A percentile compares a stretch with the other conserved stretches of the same genome.
These are phyloP conservation scores for Perizoma flavofasciatum DNA, from an alignment of 2,888 invertebrate genomes.

Conservation along the genomic window DNA sequence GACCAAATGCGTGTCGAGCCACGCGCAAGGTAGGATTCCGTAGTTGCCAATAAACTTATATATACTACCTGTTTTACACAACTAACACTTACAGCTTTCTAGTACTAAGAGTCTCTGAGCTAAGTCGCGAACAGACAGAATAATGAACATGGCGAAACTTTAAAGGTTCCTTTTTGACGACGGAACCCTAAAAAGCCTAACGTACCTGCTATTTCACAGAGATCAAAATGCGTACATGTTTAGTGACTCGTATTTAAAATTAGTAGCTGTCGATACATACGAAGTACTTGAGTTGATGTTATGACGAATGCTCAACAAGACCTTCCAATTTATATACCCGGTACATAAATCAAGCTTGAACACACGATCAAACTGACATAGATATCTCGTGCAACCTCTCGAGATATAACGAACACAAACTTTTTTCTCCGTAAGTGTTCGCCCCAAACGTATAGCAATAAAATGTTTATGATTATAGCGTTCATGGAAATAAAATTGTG, in stretches of 20 bases:
- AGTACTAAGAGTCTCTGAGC: too few relatives aligned
- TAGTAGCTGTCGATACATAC: conserved; percentile 56
- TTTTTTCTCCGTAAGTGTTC: conserved; percentile 60
- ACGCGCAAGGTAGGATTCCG: too few relatives aligned
- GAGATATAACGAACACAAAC: conserved; percentile 53
- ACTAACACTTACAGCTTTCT: too few relatives aligned
- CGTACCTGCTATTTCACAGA: too few relatives aligned
- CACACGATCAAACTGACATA: conserved; percentile 74
- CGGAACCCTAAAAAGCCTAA: too few relatives aligned
- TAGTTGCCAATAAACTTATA: too few relatives aligned
- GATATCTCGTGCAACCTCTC: conserved; percentile 65
- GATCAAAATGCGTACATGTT: conserved; percentile 17
- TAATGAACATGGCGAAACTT: too few relatives aligned
- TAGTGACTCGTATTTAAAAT: conserved; percentile 48
- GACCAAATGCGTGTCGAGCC: too few relatives aligned
- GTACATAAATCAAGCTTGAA: conserved; percentile 74
- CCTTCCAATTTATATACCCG: conserved; percentile 50
- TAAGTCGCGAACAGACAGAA: too few relatives aligned
- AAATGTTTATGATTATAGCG: conserved; percentile 80
- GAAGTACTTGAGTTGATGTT: conserved; percentile 24
- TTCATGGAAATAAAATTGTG: conserved; percentile 77
- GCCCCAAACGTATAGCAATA: conserved; percentile 73
- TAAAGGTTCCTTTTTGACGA: too few relatives aligned
- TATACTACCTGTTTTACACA: too few relatives aligned
- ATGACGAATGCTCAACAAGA: conserved; percentile 53